Base-by-base conservation (phyloP, 2,888 invertebrate species). In the Tetranychus truncatus region DNA sequence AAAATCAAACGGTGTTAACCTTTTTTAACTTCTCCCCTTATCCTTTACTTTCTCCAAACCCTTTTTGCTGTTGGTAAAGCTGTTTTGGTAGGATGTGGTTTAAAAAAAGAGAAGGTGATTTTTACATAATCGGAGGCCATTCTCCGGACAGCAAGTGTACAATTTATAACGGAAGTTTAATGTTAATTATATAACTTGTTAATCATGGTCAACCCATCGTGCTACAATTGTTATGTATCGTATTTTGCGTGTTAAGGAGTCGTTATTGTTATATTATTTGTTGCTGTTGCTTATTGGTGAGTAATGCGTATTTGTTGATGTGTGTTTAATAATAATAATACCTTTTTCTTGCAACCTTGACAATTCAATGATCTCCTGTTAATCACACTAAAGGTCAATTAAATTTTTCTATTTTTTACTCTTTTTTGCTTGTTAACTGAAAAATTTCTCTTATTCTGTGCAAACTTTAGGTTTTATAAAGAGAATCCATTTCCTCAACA, bases 81-180 rank as follows among this genome's bases (percentile, higher is more conserved):
- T 15, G 1, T 55, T 55, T 15, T 15, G 2, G 55, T 15, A 55
- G 55, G 55, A 55, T 9, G 55, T 15, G 55, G 15, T 15, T 15
- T 15, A 15, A 15, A 15, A n/a, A 15, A 55, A 55, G 15, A 55
- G 55, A 55, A 55, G 15, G 15, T 55, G 55, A 55, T 55, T 15
- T 55, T 55, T 55, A 55, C 55, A 55, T 55, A 55, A 55, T 55
- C 55, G 55, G 55, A 55, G 55, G 55, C 55, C 55, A 55, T 55
- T 55, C 15, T 55, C 55, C 9, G 55, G 55, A 55, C 55, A 15
- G 15, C 15, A 15, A 15, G 55, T 34, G 55, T 15, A 15, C 55
- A 15, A 15, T 15, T 15, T 15, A 55, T 15, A 55, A 55, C 55
- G 55, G 55, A 55, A 55, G 55, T 55, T 9, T 55, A 55, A 55